Evolutionary conservation across 2,888 invertebrate genomes (phyloP).

Genomic region (Heliconius sara): DNA sequence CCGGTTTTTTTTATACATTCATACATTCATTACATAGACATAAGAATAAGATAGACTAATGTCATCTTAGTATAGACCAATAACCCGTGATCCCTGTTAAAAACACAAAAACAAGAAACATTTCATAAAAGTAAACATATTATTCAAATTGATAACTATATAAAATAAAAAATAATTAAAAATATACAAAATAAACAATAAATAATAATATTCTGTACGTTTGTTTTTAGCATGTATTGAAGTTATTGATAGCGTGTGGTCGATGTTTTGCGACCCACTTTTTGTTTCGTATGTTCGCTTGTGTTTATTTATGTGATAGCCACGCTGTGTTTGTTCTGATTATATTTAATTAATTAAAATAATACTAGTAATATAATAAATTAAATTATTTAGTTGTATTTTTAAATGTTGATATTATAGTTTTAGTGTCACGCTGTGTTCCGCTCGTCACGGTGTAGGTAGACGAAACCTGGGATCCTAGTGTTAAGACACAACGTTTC

Average conservation of each 20-base stretch:
- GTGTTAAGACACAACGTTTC: neutral
- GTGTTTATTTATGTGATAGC: slow-evolving; percentile 16
- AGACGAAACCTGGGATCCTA: neutral
- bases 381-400: neutral
- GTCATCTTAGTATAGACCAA: too few species aligned
- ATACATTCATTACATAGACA: too few species aligned
- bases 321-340: slow-evolving; percentile 33
- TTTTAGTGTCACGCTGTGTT: too few species aligned
- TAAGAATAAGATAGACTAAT: too few species aligned
- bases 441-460: too few species aligned
- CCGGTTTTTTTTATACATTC: too few species aligned
- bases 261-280: slow-evolving; percentile 36
- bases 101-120: too few species aligned
- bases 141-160: too few species aligned
- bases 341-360: slow-evolving; percentile 23
- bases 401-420: neutral
- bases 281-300: slow-evolving; percentile 24
- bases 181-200: neutral
- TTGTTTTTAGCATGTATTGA: neutral
- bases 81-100: too few species aligned
- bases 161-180: too few species aligned
- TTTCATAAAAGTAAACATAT: too few species aligned
- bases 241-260: slow-evolving; percentile 29
- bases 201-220: neutral
- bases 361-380: too few species aligned